phyloP scores from a whole-genome alignment of 1,140 invertebrate species.

The Streblospio benedicti region DNA sequence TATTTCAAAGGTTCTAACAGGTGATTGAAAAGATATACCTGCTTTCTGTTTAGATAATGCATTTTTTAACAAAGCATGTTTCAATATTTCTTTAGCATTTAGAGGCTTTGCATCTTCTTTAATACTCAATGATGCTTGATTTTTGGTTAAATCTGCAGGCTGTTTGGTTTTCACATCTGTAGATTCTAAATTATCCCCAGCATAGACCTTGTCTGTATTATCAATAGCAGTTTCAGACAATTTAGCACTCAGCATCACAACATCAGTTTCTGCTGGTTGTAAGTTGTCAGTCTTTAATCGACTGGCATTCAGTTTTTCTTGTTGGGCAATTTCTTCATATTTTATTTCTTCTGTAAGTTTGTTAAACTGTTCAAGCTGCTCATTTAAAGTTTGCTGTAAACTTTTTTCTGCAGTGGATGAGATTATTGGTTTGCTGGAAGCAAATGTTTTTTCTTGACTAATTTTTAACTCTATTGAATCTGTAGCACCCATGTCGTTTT shows the following conservation, averaged over 20 bases:
- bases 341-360: not conserved
- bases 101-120: conserved; percentile 12
- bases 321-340: not conserved
- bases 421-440: not conserved
- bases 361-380: not conserved
- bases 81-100: conserved; percentile 37
- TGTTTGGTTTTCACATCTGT: not conserved
- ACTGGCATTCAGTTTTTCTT: too few species aligned
- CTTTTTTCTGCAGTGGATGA: not conserved
- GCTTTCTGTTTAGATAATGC: conserved; percentile 27
- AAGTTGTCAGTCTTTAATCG: too few species aligned
- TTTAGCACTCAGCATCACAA: not conserved
- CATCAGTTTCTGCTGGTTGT: not conserved
- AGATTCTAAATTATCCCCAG: not conserved
- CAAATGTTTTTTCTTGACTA: too few species aligned
- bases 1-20: not conserved
- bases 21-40: conserved; percentile 19
- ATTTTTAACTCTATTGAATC: too few species aligned
- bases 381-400: not conserved
- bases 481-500: too few species aligned
- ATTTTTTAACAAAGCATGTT: conserved; percentile 34
- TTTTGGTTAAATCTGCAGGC: not conserved
- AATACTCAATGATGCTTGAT: not conserved
- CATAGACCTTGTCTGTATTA: too few species aligned
- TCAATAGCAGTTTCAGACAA: not conserved